A percentile compares a stretch with the other conserved stretches of the same genome.
These are phyloP conservation scores for Scalopus aquaticus DNA, from an alignment of 2,113 vertebrate species.

Conservation along the genomic window DNA sequence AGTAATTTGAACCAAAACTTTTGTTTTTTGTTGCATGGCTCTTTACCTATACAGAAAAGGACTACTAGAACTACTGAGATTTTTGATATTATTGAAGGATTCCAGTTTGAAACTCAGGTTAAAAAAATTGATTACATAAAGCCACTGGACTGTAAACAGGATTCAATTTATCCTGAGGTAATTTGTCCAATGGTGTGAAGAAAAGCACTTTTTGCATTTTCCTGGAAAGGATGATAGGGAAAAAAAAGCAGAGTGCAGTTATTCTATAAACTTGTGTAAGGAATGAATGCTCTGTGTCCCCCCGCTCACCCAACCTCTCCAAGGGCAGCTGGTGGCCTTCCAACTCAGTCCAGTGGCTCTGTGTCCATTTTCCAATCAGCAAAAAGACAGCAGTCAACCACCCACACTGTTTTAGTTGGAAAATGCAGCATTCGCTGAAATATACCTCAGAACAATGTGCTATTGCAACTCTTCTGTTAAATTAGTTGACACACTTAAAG, in stretches of 20 bases:
- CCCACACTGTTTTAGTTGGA: background rate
- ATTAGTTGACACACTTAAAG: background rate
- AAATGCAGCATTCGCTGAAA: constrained; percentile 23
- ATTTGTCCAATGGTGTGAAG: constrained; percentile 69
- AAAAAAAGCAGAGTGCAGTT: constrained; percentile 13
- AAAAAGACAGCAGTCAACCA: background rate
- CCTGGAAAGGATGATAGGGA: constrained; percentile 20
- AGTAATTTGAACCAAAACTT: background rate
- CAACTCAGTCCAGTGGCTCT: background rate
- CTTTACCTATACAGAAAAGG: background rate
- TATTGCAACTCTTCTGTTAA: background rate
- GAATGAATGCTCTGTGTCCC: background rate
- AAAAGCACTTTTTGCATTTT: constrained; percentile 70
- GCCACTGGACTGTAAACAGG: constrained; percentile 60
- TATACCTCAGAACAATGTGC: background rate
- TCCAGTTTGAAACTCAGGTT: constrained; percentile 44
- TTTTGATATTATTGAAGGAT: constrained; percentile 43
- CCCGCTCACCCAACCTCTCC: background rate
- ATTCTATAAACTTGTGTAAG: background rate
- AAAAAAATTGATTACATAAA: constrained; percentile 68
- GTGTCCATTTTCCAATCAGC: background rate
- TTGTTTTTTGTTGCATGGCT: background rate
- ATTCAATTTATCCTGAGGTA: constrained; percentile 71
- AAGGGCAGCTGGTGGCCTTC: background rate
- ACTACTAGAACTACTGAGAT: background rate